Conservation (phyloP, 1,140 invertebrate species). For the Conus betulinus region DNA sequence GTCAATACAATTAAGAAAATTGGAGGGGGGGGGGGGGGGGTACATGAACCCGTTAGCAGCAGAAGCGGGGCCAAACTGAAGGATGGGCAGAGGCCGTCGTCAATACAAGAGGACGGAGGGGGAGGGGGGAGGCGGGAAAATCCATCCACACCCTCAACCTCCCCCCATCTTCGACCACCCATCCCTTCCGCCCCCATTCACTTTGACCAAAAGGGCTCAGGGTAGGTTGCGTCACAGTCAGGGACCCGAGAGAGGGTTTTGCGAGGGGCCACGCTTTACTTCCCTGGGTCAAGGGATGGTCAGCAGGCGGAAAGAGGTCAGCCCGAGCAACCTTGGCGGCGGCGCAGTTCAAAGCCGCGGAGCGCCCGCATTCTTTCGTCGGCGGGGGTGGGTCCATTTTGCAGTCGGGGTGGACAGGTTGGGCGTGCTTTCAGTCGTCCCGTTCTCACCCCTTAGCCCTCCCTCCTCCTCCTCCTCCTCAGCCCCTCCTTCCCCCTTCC, state of each 20-base stretch:
- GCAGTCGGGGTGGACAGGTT: background rate
- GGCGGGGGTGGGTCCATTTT: background rate
- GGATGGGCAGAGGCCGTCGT: too few relatives aligned
- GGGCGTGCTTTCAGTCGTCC: background rate
- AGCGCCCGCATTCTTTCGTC: constrained; percentile 14
- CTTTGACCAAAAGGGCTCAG: background rate
- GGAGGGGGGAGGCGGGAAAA: background rate
- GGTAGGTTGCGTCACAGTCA: background rate
- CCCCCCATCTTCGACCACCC: too few relatives aligned
- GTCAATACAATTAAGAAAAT: too few relatives aligned
- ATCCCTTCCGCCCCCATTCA: too few relatives aligned
- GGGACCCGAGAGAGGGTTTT: background rate
- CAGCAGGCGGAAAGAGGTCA: constrained; percentile 14
- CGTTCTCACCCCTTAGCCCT: too few relatives aligned
- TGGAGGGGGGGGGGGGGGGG: too few relatives aligned
- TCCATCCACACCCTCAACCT: too few relatives aligned
- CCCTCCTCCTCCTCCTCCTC: too few relatives aligned
- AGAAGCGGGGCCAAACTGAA: too few relatives aligned
- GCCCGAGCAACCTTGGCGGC: background rate
- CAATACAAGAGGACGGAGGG: background rate
- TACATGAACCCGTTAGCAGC: too few relatives aligned
- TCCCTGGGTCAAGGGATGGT: constrained; percentile 13
- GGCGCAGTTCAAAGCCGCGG: constrained; percentile 8
- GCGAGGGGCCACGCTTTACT: too few relatives aligned
- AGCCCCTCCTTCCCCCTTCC: too few relatives aligned